Percentiles rank a stretch among this genome's conserved stretches.
Conservation (phyloP, 2,113 vertebrate genomes). For the Struthidea cinerea region DNA sequence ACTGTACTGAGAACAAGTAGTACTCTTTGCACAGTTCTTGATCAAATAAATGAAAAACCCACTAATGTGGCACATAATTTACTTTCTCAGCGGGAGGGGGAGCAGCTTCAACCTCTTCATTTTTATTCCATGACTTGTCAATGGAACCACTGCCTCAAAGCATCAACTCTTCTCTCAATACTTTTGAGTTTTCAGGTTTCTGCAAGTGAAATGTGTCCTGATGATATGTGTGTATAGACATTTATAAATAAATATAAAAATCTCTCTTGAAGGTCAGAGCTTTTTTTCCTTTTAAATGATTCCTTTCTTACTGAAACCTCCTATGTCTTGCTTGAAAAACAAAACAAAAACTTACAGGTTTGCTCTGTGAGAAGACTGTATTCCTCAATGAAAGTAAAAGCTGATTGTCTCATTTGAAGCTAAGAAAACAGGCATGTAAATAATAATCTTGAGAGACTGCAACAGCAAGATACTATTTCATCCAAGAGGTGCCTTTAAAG, state of each 20-base stretch:
- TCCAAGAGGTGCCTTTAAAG: not conserved
- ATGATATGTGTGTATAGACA: not conserved
- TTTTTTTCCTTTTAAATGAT: not conserved
- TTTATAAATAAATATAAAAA: not conserved
- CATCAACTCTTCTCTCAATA: not conserved
- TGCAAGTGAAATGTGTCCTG: not conserved
- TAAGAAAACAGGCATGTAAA: not conserved
- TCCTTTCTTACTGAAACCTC: not conserved
- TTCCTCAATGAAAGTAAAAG: not conserved
- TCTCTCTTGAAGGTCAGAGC: not conserved
- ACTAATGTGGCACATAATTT: fast-evolving
- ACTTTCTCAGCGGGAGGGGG: fast-evolving
- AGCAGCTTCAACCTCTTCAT: not conserved
- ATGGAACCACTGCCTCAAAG: not conserved
- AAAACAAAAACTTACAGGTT: not conserved
- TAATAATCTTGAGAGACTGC: not conserved
- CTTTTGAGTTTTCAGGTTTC: not conserved
- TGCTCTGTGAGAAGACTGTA: not conserved
- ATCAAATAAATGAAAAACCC: not conserved
- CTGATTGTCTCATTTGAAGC: not conserved
- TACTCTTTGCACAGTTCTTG: not conserved
- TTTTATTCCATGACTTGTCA: not conserved
- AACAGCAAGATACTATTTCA: not conserved
- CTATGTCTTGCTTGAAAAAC: not conserved
- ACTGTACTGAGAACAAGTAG: not conserved